Evolutionary conservation across 2,113 vertebrate genomes (phyloP).

Genomic region (Pao palembangensis): DNA sequence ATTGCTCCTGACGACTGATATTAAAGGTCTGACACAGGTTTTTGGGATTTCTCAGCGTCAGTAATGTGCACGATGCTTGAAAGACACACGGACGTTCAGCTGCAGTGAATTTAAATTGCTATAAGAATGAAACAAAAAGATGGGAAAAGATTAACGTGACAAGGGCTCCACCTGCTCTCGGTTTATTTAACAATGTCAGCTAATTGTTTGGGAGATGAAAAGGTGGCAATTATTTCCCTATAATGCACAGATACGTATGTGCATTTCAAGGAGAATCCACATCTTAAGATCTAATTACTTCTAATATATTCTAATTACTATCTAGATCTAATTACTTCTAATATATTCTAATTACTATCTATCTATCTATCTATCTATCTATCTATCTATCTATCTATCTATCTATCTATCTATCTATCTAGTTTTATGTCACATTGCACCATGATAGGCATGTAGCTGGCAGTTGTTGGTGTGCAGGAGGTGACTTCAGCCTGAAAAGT

Average conservation of each 20-base stretch:
- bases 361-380: constrained; percentile 4
- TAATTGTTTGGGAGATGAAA: constrained; percentile 64
- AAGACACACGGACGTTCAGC: constrained; percentile 47
- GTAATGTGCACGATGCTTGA: constrained; percentile 37
- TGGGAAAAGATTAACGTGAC: constrained; percentile 53
- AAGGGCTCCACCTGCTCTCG: constrained; percentile 58
- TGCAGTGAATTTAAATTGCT: constrained; percentile 34
- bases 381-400: not conserved
- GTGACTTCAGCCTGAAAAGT: constrained; percentile 53
- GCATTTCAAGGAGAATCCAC: constrained; percentile 60
- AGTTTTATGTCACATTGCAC: constrained; percentile 13
- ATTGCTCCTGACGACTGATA: too few species aligned
- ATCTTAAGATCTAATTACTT: too few species aligned
- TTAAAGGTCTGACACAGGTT: too few species aligned
- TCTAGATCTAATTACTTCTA: too few species aligned
- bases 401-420: not conserved
- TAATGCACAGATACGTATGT: constrained; percentile 58
- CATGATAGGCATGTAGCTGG: constrained; percentile 36
- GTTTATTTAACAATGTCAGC: constrained; percentile 58
- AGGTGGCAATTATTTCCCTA: constrained; percentile 67
- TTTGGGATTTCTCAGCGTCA: not conserved
- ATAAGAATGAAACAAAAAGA: constrained; percentile 15
- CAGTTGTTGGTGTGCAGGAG: constrained; percentile 43
- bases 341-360: too few species aligned
- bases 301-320: too few species aligned